Percentiles rank a stretch among this genome's conserved stretches.
Evolutionary conservation across 2,797 vertebrate species (phyloP).

Genomic region (Dermochelys coriacea): DNA sequence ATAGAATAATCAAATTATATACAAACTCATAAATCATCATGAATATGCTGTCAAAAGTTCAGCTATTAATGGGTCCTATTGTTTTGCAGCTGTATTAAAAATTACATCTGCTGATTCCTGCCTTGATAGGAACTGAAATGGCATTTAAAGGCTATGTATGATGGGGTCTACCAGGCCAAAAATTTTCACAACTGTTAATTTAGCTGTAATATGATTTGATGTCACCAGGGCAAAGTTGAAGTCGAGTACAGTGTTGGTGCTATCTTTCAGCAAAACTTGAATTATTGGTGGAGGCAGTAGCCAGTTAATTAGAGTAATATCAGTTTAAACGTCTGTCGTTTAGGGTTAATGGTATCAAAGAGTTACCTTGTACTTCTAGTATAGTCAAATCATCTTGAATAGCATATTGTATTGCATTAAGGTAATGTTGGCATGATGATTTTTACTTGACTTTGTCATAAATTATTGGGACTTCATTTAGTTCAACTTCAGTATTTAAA

Average conservation of each 20-base stretch:
- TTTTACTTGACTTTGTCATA: conserved; percentile 55
- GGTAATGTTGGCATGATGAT: conserved; percentile 60
- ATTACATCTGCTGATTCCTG: conserved; percentile 82
- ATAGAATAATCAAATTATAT: conserved; percentile 94
- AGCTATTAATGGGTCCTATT: conserved; percentile 86
- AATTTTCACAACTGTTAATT: conserved; percentile 88
- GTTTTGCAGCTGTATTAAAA: conserved; percentile 87
- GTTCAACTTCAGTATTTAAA: conserved; percentile 38
- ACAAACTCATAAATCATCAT: conserved; percentile 90
- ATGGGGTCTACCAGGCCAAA: conserved; percentile 74
- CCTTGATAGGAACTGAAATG: conserved; percentile 85
- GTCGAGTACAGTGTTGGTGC: conserved; percentile 72
- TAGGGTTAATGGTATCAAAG: conserved; percentile 85
- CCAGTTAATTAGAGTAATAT: conserved; percentile 86
- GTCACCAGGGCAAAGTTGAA: conserved; percentile 83
- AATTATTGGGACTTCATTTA: conserved; percentile 71
- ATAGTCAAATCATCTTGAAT: conserved; percentile 66
- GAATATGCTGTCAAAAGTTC: conserved; percentile 84
- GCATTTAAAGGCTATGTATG: conserved; percentile 83
- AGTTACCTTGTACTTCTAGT: conserved; percentile 69
- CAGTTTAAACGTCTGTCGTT: conserved; percentile 84
- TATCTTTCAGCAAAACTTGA: conserved; percentile 79
- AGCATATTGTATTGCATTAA: conserved; percentile 71
- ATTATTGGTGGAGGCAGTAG: conserved; percentile 79
- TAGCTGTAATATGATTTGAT: conserved; percentile 83